Evolutionary conservation across 35 echinoderm and acorn worm species (phyloP).

Genomic region (Acanthaster planci): DNA sequence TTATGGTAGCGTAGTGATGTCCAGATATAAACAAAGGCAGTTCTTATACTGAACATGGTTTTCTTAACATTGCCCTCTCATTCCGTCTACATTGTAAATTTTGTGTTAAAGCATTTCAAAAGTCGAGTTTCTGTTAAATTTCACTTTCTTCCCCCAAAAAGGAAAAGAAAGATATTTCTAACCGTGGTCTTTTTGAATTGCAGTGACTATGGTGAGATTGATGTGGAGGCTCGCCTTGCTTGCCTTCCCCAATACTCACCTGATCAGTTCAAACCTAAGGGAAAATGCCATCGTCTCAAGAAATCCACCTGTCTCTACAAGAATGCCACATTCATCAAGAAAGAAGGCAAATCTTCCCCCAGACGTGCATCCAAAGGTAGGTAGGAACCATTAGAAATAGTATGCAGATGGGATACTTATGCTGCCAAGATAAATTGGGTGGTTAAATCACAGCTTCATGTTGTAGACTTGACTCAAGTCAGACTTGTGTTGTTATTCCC

Average conservation of each 20-base stretch:
- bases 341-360: not conserved
- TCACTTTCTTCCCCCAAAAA: no score
- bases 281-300: slow-evolving; percentile 43
- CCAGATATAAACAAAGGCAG: no score
- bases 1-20: no score
- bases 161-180: no score
- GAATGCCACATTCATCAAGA: slow-evolving; percentile 63
- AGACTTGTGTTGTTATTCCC: not conserved
- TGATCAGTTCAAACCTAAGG: slow-evolving; percentile 63
- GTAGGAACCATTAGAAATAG: no score
- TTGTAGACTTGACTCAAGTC: not conserved
- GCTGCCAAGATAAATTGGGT: not conserved
- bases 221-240: slow-evolving; percentile 61
- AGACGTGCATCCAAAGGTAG: slow-evolving; percentile 25
- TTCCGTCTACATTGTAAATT: no score
- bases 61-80: no score
- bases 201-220: slow-evolving; percentile 76
- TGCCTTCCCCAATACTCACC: slow-evolving; percentile 54
- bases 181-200: not conserved
- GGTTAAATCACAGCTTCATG: no score
- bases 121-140: no score
- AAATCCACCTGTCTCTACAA: slow-evolving; percentile 54
- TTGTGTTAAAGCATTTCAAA: no score
- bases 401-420: not conserved
- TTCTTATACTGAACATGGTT: no score